These are phyloP conservation scores for Nannospalax galili DNA, from an alignment of 2,113 vertebrate genomes.

Conservation along the genomic window DNA sequence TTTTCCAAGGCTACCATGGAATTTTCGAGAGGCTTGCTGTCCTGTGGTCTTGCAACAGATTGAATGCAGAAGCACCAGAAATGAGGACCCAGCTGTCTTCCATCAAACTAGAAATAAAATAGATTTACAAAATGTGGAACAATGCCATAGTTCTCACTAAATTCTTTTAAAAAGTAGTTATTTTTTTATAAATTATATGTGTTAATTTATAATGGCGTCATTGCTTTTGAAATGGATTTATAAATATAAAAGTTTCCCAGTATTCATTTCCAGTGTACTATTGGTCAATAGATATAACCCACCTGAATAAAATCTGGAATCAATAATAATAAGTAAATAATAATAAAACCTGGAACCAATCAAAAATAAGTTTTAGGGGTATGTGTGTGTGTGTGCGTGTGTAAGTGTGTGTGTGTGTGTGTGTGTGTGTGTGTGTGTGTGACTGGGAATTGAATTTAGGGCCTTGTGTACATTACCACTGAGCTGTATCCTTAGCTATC, in stretches of 20 bases:
- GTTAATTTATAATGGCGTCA: background rate
- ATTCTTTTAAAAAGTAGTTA: background rate
- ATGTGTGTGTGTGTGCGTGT: background rate
- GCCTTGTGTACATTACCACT: background rate
- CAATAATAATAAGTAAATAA: too few relatives aligned
- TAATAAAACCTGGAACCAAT: too few relatives aligned
- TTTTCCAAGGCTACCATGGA: background rate
- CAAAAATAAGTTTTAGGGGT: background rate
- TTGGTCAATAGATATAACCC: background rate
- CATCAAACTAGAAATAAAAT: conserved; percentile 56
- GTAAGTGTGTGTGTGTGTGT: background rate
- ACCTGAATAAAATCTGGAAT: background rate
- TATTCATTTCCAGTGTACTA: background rate
- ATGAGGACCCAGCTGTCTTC: conserved; percentile 60
- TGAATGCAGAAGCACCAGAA: conserved; percentile 34
- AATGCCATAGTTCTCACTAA: conserved; percentile 36
- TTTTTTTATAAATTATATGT: conserved; percentile 25
- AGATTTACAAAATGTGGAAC: conserved; percentile 48
- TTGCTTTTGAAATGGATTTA: conserved; percentile 19
- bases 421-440: background rate
- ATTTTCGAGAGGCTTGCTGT: conserved; percentile 56
- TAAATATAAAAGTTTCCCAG: background rate
- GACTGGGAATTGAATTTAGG: background rate
- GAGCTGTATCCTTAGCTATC: background rate
- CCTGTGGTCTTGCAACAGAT: conserved; percentile 31